These are phyloP conservation scores for Pyrrhopygopsis socrates DNA, from an alignment of 2,888 invertebrate species.

Conservation along the genomic window DNA sequence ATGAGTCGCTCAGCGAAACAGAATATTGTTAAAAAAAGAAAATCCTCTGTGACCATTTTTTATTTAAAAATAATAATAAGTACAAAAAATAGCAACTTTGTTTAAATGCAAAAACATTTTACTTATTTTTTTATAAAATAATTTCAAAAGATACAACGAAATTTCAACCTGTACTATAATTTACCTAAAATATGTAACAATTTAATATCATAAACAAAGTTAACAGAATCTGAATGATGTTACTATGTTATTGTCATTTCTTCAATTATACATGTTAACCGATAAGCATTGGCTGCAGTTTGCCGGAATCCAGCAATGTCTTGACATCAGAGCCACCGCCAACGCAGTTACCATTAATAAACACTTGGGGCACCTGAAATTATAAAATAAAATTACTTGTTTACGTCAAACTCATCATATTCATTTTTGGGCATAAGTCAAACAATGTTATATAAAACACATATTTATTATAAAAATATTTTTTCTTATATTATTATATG, in stretches of 20 bases:
- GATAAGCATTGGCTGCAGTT: constrained; percentile 95
- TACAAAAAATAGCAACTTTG: constrained; percentile 34
- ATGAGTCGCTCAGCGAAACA: too few relatives aligned
- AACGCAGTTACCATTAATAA: constrained; percentile 98
- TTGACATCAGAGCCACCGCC: constrained; percentile 99
- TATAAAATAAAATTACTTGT: too few relatives aligned
- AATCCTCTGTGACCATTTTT: background rate
- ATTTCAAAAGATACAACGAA: background rate
- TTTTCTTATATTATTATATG: too few relatives aligned
- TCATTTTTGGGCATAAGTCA: too few relatives aligned
- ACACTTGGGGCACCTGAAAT: constrained; percentile 99
- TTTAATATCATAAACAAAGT: background rate
- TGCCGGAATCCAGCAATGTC: constrained; percentile 97
- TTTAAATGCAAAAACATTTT: constrained; percentile 9
- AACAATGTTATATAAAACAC: too few relatives aligned
- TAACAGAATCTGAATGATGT: background rate
- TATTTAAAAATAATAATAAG: constrained; percentile 46
- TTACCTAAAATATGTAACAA: constrained; percentile 10
- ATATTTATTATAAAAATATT: too few relatives aligned
- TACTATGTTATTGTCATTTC: background rate
- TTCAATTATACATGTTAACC: constrained; percentile 87
- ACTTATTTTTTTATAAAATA: background rate
- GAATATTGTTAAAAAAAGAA: background rate
- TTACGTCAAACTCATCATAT: too few relatives aligned
- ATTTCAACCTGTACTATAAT: constrained; percentile 15